Percentiles rank a stretch among this genome's conserved stretches.
Evolutionary conservation across 2,113 vertebrate species (phyloP).

Genomic region (Pterophyllum scalare): DNA sequence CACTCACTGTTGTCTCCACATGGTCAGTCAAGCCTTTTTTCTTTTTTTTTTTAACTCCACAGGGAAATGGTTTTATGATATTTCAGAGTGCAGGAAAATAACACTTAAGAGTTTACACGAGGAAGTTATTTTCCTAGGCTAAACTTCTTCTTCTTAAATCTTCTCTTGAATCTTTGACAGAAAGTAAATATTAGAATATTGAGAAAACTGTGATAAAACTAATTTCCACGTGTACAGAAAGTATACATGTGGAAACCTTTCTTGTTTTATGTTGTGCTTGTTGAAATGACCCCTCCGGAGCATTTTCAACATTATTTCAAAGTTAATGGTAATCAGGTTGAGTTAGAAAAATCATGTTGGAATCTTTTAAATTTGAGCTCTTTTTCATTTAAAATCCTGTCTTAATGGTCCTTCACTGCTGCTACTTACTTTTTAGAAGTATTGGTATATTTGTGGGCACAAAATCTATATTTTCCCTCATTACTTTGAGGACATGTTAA

Average conservation of each 20-base stretch:
- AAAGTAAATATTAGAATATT: not conserved
- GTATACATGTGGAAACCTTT: no score
- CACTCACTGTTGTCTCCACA: conserved; percentile 2
- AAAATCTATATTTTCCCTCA: not conserved
- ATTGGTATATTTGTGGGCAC: not conserved
- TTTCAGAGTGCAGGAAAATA: not conserved
- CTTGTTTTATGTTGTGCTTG: not conserved
- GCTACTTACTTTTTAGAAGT: not conserved
- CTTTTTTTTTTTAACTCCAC: conserved; percentile 8
- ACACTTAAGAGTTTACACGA: not conserved
- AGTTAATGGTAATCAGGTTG: not conserved
- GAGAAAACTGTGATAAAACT: not conserved
- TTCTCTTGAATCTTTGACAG: not conserved
- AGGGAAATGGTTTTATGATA: conserved; percentile 8
- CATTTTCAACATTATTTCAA: not conserved
- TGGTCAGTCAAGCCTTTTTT: conserved; percentile 28
- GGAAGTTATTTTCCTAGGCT: not conserved
- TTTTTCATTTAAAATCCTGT: not conserved
- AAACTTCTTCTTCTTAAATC: conserved; percentile 1
- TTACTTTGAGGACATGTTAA: not conserved
- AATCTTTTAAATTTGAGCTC: not conserved
- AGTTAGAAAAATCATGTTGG: not conserved
- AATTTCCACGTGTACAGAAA: not conserved
- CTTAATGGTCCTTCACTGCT: no score
- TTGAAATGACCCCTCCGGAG: rapidly evolving